phyloP scores from a whole-genome alignment of 1,140 invertebrate genomes.

The Temnothorax longispinosus region DNA sequence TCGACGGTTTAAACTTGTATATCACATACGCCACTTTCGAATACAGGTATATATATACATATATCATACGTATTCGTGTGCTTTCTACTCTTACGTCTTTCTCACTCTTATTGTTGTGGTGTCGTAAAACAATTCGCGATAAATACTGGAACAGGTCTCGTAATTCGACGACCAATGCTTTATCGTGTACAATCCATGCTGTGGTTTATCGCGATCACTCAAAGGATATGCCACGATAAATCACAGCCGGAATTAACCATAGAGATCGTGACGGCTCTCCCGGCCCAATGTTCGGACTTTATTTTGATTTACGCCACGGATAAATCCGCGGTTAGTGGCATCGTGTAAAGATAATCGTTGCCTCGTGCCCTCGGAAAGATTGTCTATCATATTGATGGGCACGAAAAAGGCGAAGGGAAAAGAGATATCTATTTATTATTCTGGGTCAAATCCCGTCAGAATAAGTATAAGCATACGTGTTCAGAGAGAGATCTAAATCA shows the following conservation, averaged over 20 bases:
- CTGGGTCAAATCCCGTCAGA: background rate
- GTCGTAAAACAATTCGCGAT: conserved; percentile 15
- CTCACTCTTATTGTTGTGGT: background rate
- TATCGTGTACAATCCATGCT: background rate
- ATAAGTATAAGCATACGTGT: background rate
- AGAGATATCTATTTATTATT: conserved; percentile 30
- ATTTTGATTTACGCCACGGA: conserved; percentile 40
- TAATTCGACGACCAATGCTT: background rate
- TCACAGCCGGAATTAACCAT: conserved; percentile 25
- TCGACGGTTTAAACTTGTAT: background rate
- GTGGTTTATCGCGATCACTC: conserved; percentile 40
- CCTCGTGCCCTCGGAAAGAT: background rate
- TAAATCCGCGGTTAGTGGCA: conserved; percentile 27
- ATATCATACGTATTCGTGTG: background rate
- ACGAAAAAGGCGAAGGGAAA: background rate
- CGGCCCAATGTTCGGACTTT: conserved; percentile 7
- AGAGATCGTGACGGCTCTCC: background rate
- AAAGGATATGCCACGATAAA: conserved; percentile 31
- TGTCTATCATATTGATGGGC: background rate
- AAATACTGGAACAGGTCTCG: background rate
- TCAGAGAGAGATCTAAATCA: background rate
- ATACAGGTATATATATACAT: background rate
- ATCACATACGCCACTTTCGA: background rate
- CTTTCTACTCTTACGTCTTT: background rate
- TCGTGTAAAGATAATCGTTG: conserved; percentile 24